Percentiles rank a stretch among this genome's conserved stretches.
phyloP scores from a whole-genome alignment of 2,888 invertebrate species.

The Cephus pygmeus region DNA sequence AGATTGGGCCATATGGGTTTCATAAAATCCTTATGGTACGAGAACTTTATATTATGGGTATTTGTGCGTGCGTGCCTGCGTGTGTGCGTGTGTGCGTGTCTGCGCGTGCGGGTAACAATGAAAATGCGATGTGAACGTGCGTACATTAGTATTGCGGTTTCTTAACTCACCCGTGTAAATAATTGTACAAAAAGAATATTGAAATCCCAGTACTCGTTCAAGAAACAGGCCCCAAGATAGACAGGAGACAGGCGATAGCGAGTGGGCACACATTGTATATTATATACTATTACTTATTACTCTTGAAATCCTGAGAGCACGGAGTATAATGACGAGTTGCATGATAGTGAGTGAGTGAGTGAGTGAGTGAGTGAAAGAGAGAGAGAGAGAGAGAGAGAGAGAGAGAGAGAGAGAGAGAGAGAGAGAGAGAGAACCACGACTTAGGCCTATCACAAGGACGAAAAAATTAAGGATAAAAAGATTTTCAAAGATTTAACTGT shows the following conservation, averaged over 20 bases:
- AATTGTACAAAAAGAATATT: constrained; percentile 31
- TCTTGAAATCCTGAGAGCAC: constrained; percentile 52
- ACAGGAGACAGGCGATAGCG: background rate
- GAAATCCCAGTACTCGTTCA: background rate
- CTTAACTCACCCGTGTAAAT: constrained; percentile 41
- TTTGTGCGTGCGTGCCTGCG: constrained; percentile 19
- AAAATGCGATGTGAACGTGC: background rate
- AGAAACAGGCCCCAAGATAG: background rate
- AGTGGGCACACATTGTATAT: constrained; percentile 48
- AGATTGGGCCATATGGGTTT: background rate
- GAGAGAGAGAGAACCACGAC: background rate
- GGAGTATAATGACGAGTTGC: background rate
- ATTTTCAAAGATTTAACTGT: background rate
- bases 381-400: background rate
- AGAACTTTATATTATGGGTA: background rate
- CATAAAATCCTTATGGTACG: background rate
- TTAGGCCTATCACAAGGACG: constrained; percentile 18
- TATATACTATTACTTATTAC: constrained; percentile 57
- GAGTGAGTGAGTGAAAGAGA: no score
- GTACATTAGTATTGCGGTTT: constrained; percentile 26
- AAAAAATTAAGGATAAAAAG: constrained; percentile 4
- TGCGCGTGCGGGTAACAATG: constrained; percentile 13
- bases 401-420: no score
- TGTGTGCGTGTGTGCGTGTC: constrained; percentile 22
- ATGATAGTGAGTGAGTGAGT: background rate